These are phyloP conservation scores for Ostrea edulis DNA, from an alignment of 1,140 invertebrate species.

Conservation along the genomic window DNA sequence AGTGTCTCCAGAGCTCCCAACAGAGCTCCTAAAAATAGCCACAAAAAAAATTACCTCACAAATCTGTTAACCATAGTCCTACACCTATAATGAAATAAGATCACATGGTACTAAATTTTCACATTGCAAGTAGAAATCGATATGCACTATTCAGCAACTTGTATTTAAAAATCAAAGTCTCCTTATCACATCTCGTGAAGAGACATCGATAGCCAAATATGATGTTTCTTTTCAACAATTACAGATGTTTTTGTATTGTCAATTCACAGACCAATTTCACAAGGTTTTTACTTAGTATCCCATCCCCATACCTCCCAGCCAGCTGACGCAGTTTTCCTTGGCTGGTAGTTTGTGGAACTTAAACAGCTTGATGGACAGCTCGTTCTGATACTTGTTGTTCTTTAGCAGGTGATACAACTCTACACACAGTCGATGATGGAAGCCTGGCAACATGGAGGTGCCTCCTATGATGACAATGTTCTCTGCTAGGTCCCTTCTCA, in stretches of 20 bases:
- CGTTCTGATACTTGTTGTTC: slow-evolving; percentile 84
- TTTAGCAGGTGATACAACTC: slow-evolving; percentile 87
- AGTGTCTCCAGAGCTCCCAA: slow-evolving; percentile 91
- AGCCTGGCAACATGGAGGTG: slow-evolving; percentile 89
- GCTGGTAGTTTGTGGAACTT: slow-evolving; percentile 89
- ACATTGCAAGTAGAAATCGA: no score
- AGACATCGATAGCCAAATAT: no score
- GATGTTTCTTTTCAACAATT: no score
- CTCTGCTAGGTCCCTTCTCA: slow-evolving; percentile 86
- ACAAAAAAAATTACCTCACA: not conserved
- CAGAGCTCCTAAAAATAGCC: slow-evolving; percentile 84
- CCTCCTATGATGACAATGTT: slow-evolving; percentile 93
- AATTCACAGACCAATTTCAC: no score
- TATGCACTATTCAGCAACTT: no score
- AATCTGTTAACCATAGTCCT: no score
- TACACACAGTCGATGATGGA: slow-evolving; percentile 86
- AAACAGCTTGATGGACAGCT: slow-evolving; percentile 85
- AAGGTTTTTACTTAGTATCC: no score
- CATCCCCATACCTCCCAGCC: slow-evolving; percentile 87
- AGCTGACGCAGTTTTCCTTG: slow-evolving; percentile 91
- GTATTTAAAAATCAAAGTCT: no score
- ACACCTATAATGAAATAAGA: no score
- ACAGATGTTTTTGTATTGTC: no score
- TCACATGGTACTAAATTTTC: no score
- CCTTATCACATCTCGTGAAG: no score